A percentile compares a stretch with the other conserved stretches of the same genome.
Conservation (phyloP, 2,888 invertebrate species). For the Cosmopolites sordidus region DNA sequence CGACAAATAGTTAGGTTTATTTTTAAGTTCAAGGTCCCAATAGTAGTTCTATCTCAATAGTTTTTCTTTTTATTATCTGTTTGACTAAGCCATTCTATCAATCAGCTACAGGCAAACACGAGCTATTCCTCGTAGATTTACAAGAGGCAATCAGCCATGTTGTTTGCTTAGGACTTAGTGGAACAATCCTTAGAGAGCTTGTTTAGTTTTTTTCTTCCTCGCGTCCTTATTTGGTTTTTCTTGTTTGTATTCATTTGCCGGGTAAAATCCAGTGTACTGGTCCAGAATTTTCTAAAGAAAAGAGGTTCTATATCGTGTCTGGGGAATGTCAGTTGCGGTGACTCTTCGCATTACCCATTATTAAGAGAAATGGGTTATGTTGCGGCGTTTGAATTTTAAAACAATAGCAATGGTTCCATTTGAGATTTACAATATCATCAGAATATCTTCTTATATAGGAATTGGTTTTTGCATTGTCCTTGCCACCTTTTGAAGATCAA, state of each 20-base stretch:
- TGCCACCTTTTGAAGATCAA: too few species aligned
- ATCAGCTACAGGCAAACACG: neutral
- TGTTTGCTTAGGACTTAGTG: conserved; percentile 27
- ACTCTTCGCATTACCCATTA: neutral
- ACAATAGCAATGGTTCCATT: too few species aligned
- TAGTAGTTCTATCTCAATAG: too few species aligned
- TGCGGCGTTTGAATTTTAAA: too few species aligned
- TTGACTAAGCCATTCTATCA: neutral
- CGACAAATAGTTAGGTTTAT: too few species aligned
- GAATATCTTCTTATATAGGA: too few species aligned
- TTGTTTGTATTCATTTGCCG: conserved; percentile 27
- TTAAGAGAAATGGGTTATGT: neutral
- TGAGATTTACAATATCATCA: too few species aligned
- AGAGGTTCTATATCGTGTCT: neutral
- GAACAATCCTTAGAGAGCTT: conserved; percentile 24
- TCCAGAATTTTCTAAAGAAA: conserved; percentile 19
- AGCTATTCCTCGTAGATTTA: conserved; percentile 12
- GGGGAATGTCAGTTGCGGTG: neutral
- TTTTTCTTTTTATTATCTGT: too few species aligned
- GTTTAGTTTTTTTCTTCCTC: conserved; percentile 27
- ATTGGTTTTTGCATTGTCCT: too few species aligned
- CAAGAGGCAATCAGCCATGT: conserved; percentile 20
- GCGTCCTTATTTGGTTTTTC: conserved; percentile 20
- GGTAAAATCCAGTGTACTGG: conserved; percentile 14
- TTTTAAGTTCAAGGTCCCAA: too few species aligned